Base-by-base conservation (phyloP, 2,113 vertebrate species). In the Onychorhynchus coronatus region DNA sequence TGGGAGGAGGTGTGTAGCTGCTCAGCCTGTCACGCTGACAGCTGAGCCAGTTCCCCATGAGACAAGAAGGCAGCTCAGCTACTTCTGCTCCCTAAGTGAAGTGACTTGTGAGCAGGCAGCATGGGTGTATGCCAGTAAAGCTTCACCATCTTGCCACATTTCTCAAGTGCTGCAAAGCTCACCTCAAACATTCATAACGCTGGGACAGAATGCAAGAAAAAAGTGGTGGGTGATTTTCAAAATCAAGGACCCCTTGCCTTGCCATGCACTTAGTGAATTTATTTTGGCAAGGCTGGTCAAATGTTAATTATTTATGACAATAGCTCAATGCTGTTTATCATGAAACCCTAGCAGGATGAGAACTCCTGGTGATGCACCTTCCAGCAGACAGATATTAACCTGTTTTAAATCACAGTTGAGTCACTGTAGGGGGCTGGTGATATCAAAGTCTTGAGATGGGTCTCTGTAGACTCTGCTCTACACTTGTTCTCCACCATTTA, bases 291-390 rank as follows among this genome's bases (percentile, higher is more conserved):
- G 67, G 55, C 39, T 50, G 33, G 11, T 24, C 33, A 28, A 58
- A 3, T 16, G 14, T 39, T 93, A 73, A 88, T 93, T 90, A 71
- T 13, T 50, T 23, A 55, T 53, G 35, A 37, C 27, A 81, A n/a
- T 1, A 90, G 42, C 66, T 91, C 46, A 6, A 25, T 1, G 4
- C 50, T 2, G 4, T n/a, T 12, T 6, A 1, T 19, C 12, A 6
- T 4, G 28, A 76, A 39, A 42, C 20, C 33, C 65, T 8, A 72
- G 73, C 46, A 62, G 53, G 46, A 16, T 1, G 14, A 80, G 28
- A 70, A 37, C 2, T 75, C 30, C 37, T 16, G 1, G 22, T 53
- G 63, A 28, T 9, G 7, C 53, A 21, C 1, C 84, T 25, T 62
- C 6, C 31, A 37, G 58, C 46, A 80, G 25, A 79, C 10, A 75